Percentiles rank a stretch among this genome's conserved stretches.
Evolutionary conservation across 2,797 vertebrate species (phyloP).

Genomic region (Etheostoma nigrum): DNA sequence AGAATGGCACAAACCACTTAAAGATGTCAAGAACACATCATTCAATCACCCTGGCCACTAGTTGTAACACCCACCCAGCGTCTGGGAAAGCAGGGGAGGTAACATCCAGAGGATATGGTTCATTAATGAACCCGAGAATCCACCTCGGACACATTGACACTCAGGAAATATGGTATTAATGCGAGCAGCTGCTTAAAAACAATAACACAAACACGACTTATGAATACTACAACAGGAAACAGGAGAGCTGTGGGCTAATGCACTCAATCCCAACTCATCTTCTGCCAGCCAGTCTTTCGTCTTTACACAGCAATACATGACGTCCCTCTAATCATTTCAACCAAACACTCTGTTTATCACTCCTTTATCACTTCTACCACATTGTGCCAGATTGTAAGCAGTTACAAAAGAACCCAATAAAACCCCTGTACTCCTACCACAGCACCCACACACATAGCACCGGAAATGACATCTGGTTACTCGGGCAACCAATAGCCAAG

Average conservation of each 20-base stretch:
- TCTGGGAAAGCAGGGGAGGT: too few relatives aligned
- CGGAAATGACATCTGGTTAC: conserved; percentile 19
- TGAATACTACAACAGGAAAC: conserved; percentile 48
- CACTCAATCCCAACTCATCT: conserved; percentile 37
- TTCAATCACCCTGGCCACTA: not conserved
- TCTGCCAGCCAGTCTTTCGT: not conserved
- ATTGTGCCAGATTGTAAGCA: not conserved
- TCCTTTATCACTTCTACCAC: not conserved
- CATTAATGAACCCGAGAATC: not conserved
- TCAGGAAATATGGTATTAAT: conserved; percentile 21
- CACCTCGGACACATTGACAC: conserved; percentile 4
- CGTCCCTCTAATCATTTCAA: conserved; percentile 20
- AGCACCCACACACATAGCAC: conserved; percentile 10
- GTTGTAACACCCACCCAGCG: not conserved
- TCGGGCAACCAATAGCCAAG: conserved; percentile 10
- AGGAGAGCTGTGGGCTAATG: conserved; percentile 16
- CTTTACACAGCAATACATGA: conserved; percentile 7
- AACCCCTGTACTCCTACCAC: not conserved
- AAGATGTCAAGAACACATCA: not conserved
- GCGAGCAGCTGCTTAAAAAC: conserved; percentile 24
- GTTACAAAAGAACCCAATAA: conserved; percentile 3
- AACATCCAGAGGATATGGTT: not conserved
- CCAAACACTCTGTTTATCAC: not conserved
- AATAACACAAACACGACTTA: conserved; percentile 27
- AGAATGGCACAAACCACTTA: not conserved